Base-by-base conservation (phyloP, 2,888 invertebrate genomes). In the Brenthis daphne region DNA sequence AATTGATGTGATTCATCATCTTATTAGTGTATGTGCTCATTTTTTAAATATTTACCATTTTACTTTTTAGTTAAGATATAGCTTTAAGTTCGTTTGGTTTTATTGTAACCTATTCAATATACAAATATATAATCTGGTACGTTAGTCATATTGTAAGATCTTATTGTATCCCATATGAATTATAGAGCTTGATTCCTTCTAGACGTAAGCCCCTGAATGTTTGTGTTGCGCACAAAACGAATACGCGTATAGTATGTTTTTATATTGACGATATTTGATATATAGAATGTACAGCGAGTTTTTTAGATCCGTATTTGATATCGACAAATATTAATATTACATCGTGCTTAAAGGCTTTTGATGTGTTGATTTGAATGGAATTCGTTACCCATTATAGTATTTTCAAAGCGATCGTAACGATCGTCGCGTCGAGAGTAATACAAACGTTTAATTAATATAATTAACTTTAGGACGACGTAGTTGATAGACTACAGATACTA, bases 1-100 rank as follows among this genome's bases (percentile, higher is more conserved):
- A 82, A 80, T 76, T 68, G 78, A 86, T 88, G 88, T 87, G 87
- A 87, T 88, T 90, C 90, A 90, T 88, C 89, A 43, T 86, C 80
- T 82, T 85, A 81, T 85, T 90, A 88, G 89, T 87, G 80, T 86
- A 83, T 86, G 90, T 91, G 92, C 92, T 92, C 92, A 91, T 89
- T 79, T 89, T 78, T 86, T 81, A 86, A 88, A 87, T 88, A 89
- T 88, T 86, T 90, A 90, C 89, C 90, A 89, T 87, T 88, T 88
- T 79, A 88, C 83, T 85, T 80, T 76, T 83, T 89, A 89, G 85
- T 85, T 86, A 87, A 83, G 85, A 80, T 75, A 82, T 89, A 88
- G 83, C 76, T 81, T 81, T 89, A 89, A 87, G 88, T 88, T 89
- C 79, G 79, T 82, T 84, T 85, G 78, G 79, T 83, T 82, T 79